phyloP scores from a whole-genome alignment of 2,113 vertebrate genomes.

The Nothoprocta pentlandii region DNA sequence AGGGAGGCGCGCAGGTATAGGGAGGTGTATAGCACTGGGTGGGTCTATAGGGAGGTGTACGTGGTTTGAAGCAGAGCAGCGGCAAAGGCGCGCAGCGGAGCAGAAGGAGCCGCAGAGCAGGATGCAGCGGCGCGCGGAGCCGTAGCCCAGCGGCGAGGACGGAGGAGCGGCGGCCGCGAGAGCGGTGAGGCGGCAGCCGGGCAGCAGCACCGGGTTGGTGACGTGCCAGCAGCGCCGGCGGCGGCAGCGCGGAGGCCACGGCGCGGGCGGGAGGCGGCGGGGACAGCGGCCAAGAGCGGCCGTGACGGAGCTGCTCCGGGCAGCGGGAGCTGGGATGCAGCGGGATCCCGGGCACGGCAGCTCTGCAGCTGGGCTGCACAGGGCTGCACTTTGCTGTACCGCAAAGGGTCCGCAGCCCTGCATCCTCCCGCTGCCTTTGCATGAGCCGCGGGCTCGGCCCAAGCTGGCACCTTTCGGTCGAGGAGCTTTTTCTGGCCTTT shows the following conservation, averaged over 20 bases:
- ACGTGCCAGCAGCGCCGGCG: background rate
- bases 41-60: background rate
- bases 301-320: background rate
- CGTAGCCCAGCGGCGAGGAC: fast-evolving
- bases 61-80: background rate
- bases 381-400: fast-evolving
- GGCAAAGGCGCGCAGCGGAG: background rate
- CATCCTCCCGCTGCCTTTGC: fast-evolving
- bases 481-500: background rate
- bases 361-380: background rate
- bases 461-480: background rate
- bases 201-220: background rate
- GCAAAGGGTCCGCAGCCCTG: background rate
- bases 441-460: background rate
- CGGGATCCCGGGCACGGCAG: background rate
- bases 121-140: fast-evolving
- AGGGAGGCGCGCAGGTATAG: background rate
- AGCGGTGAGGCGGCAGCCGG: background rate
- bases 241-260: background rate
- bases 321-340: background rate
- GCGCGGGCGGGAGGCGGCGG: background rate
- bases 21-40: background rate
- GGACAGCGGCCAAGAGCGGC: background rate
- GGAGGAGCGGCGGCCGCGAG: background rate
- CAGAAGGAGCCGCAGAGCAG: background rate